Evolutionary conservation across 2,797 vertebrate species (phyloP).

Genomic region (Sebastes goodei): DNA sequence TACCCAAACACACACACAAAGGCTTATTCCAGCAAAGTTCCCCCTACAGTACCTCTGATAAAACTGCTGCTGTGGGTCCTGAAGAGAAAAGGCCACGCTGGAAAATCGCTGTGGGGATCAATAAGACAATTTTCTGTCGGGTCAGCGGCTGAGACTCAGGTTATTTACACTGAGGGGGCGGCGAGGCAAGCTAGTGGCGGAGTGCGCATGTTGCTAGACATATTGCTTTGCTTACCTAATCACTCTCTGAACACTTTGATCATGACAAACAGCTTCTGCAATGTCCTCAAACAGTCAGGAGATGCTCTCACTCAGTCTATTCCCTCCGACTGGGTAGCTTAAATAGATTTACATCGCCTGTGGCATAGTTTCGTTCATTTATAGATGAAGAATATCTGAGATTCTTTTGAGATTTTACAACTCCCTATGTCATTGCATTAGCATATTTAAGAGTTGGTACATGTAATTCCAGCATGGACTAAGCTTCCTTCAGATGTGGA

Average conservation of each 20-base stretch:
- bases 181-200: not conserved
- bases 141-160: conserved; percentile 67
- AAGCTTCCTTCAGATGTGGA: not conserved
- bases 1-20: not conserved
- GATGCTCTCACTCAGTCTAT: conserved; percentile 7
- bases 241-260: conserved; percentile 54
- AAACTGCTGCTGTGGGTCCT: conserved; percentile 39
- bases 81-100: conserved; percentile 45
- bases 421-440: conserved; percentile 2
- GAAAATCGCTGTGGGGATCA: conserved; percentile 70
- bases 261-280: conserved; percentile 46
- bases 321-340: not conserved
- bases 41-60: conserved; percentile 23
- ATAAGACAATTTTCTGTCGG: conserved; percentile 76
- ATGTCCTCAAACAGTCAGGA: conserved; percentile 14
- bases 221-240: conserved; percentile 58
- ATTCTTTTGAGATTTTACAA: conserved; percentile 7
- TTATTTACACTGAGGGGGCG: conserved; percentile 69
- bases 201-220: conserved; percentile 38
- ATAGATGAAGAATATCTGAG: not conserved
- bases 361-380: conserved; percentile 2
- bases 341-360: not conserved
- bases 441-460: not conserved
- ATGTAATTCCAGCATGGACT: not conserved
- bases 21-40: conserved; percentile 15